Evolutionary conservation across 2,888 invertebrate species (phyloP).

Genomic region (Andrena hattorfiana): DNA sequence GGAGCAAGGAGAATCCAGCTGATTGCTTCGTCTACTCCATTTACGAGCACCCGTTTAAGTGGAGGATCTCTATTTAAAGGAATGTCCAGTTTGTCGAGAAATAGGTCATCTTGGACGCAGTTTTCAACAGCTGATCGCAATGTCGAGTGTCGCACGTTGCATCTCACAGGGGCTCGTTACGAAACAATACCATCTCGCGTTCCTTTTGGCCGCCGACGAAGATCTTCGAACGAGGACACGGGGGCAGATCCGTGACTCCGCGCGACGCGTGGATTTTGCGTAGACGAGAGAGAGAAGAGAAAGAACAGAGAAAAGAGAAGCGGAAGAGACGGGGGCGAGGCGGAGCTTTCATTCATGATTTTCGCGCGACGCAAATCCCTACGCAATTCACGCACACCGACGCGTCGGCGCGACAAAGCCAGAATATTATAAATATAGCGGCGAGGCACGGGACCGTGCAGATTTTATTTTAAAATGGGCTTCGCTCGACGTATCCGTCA

Average conservation of each 20-base stretch:
- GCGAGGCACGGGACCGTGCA: not conserved
- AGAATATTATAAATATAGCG: slow-evolving; percentile 31
- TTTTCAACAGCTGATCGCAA: slow-evolving; percentile 30
- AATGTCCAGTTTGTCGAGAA: slow-evolving; percentile 10
- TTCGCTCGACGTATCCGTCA: not conserved
- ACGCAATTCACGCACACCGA: not conserved
- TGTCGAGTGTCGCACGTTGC: not conserved
- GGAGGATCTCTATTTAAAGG: not conserved
- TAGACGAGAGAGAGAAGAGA: slow-evolving; percentile 9
- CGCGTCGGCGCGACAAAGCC: not conserved
- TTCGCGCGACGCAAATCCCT: slow-evolving; percentile 31
- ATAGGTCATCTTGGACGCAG: slow-evolving; percentile 29
- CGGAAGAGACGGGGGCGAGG: not conserved
- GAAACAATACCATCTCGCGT: slow-evolving; percentile 47
- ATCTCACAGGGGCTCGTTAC: slow-evolving; percentile 17
- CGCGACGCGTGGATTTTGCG: not conserved
- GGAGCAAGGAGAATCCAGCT: not conserved
- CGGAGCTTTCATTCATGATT: slow-evolving; percentile 56
- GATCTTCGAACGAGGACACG: slow-evolving; percentile 45
- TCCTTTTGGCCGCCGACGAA: slow-evolving; percentile 40
- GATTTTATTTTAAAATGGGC: slow-evolving; percentile 10
- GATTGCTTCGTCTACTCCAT: not conserved
- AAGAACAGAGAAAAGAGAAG: not conserved
- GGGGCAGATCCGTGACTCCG: slow-evolving; percentile 12
- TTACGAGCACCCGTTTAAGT: not conserved